These are phyloP conservation scores for Oncorhynchus keta DNA, from an alignment of 2,113 vertebrate genomes.

Conservation along the genomic window DNA sequence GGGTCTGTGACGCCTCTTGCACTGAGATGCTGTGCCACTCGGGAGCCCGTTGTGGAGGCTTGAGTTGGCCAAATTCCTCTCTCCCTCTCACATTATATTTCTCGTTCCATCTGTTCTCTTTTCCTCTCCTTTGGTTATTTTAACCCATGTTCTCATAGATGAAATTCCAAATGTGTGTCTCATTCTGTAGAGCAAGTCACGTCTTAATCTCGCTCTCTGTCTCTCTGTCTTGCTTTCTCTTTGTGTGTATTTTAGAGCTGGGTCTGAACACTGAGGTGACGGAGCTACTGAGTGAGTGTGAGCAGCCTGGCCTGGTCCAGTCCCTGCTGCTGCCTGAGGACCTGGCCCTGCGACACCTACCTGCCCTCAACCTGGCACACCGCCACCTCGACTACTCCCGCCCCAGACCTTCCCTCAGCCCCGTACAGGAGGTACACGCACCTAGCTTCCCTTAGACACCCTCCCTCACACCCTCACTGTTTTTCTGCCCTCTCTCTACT, in stretches of 20 bases:
- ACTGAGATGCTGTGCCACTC: too few relatives aligned
- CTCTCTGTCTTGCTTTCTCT: too few relatives aligned
- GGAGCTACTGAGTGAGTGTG: constrained; percentile 77
- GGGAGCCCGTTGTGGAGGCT: too few relatives aligned
- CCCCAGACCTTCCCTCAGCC: constrained; percentile 75
- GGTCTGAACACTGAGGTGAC: constrained; percentile 78
- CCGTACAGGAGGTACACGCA: constrained; percentile 40
- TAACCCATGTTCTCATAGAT: too few relatives aligned
- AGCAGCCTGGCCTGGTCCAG: constrained; percentile 80
- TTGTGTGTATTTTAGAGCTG: constrained; percentile 70
- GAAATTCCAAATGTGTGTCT: too few relatives aligned
- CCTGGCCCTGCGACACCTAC: constrained; percentile 85
- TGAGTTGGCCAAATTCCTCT: too few relatives aligned
- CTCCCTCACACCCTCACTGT: not conserved
- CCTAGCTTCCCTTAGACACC: not conserved
- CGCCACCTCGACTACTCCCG: constrained; percentile 81
- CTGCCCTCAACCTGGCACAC: constrained; percentile 84
- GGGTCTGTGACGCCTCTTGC: too few relatives aligned
- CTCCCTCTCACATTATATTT: not conserved
- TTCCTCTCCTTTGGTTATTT: too few relatives aligned
- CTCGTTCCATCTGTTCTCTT: not conserved
- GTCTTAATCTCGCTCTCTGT: too few relatives aligned
- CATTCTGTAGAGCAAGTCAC: too few relatives aligned
- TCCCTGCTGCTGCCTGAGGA: constrained; percentile 89
- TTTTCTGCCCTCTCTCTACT: not conserved